Percentiles rank a stretch among this genome's conserved stretches.
phyloP scores from a whole-genome alignment of 1,140 invertebrate genomes.

The Caenorhabditis remanei region DNA sequence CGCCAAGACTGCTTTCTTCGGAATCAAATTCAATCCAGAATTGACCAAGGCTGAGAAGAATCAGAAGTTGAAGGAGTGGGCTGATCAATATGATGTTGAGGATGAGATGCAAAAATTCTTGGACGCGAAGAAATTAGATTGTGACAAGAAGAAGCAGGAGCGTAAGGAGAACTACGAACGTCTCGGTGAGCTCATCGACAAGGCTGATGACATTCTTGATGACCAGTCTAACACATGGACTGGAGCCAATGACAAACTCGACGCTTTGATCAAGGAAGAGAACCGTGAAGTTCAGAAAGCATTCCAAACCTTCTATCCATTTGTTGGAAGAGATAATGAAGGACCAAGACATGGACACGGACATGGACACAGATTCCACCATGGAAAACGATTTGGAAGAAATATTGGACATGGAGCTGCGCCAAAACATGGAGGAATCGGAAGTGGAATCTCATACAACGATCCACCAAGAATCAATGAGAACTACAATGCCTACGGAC shows the following conservation, averaged over 20 bases:
- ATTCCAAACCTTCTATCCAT: slow-evolving; percentile 42
- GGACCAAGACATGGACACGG: slow-evolving; percentile 7
- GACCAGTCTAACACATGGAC: slow-evolving; percentile 5
- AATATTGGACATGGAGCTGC: slow-evolving; percentile 38
- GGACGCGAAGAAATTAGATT: neutral
- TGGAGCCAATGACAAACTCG: slow-evolving; percentile 31
- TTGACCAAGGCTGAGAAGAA: slow-evolving; percentile 35
- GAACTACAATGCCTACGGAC: slow-evolving; percentile 2
- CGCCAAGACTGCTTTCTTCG: neutral
- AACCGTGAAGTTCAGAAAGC: slow-evolving; percentile 17
- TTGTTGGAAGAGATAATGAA: slow-evolving; percentile 26
- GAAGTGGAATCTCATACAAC: slow-evolving; percentile 24
- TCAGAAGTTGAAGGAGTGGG: neutral
- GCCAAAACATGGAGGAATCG: neutral
- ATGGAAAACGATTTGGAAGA: slow-evolving; percentile 47
- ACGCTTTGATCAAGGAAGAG: neutral
- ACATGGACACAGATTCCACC: slow-evolving; percentile 46
- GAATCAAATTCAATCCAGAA: slow-evolving; percentile 39
- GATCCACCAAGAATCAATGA: neutral
- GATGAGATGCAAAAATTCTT: slow-evolving; percentile 40
- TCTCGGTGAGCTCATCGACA: slow-evolving; percentile 27
- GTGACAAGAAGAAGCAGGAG: slow-evolving; percentile 11
- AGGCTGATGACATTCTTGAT: slow-evolving; percentile 17
- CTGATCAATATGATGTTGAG: slow-evolving; percentile 13
- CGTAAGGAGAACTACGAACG: slow-evolving; percentile 34